Evolutionary conservation across 92 coral and sea anemone species (phyloP).

Genomic region (Parazoanthus swiftii): DNA sequence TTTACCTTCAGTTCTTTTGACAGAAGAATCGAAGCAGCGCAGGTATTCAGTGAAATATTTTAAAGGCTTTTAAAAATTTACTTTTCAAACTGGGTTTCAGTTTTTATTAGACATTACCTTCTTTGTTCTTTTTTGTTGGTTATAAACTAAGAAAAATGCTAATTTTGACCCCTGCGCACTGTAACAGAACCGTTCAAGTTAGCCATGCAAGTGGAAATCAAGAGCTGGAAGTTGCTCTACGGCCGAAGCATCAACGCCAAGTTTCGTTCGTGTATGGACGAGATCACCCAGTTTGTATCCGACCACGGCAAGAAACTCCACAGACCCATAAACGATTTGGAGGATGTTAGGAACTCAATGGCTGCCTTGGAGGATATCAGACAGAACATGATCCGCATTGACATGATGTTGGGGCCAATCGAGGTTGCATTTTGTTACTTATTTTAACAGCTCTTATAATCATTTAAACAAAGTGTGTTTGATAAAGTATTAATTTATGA

Average conservation of each 20-base stretch:
- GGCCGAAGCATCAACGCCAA: constrained; percentile 88
- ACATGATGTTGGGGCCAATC: constrained; percentile 84
- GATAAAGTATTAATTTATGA: too few species aligned
- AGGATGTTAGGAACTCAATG: constrained; percentile 89
- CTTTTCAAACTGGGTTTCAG: too few species aligned
- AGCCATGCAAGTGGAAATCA: constrained; percentile 80
- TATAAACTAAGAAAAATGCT: too few species aligned
- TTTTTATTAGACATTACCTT: too few species aligned
- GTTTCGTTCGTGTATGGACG: constrained; percentile 80
- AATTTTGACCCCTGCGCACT: not conserved
- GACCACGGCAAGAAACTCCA: constrained; percentile 79
- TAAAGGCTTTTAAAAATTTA: too few species aligned
- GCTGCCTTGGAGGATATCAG: constrained; percentile 86
- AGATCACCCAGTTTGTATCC: constrained; percentile 76
- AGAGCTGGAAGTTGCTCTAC: constrained; percentile 80
- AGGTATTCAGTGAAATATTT: too few species aligned
- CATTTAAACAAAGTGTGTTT: too few species aligned
- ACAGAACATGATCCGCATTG: constrained; percentile 79
- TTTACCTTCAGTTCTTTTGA: too few species aligned
- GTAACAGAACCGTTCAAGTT: constrained; percentile 76
- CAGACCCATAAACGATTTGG: constrained; percentile 87
- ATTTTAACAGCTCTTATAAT: not conserved
- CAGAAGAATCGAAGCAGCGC: too few species aligned
- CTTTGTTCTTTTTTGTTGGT: too few species aligned
- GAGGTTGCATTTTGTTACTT: constrained; percentile 55